Evolutionary conservation across 2,113 vertebrate genomes (phyloP), one percentile per base, ranked within the genome.

Genomic region (Sterna hirundo): DNA sequence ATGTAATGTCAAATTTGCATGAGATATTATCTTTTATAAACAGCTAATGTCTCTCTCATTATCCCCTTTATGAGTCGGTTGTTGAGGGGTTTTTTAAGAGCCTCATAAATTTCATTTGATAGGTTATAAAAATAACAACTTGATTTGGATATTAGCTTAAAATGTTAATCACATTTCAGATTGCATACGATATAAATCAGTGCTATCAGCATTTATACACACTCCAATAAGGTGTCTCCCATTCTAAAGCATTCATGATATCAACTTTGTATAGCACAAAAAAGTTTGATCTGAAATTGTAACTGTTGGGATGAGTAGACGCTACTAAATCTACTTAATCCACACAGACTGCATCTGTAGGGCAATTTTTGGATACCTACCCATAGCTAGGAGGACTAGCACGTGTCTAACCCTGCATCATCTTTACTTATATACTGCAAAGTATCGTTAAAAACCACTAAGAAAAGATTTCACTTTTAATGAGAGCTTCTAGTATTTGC

Each of bases 11-110:
- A 97, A 92, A 96, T 97, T 95, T 97, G 80, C 88, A 96, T 96
- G 93, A 98, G 75, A 68, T 90, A 96, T 82, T 96, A 95, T 90
- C 72, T 97, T 91, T 96, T 96, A 96, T 95, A 96, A 96, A 93
- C 76, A 97, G 70, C 61, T 96, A 96, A 97, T 94, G 70, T 88
- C 75, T 97, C 96, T 96, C 85, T 97, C 94, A 97, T 98, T 98
- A 97, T 97, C 46, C 79, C 65, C 57, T 88, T 97, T 93, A 96
- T 57, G 68, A 97, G 49, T 58, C 79, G 92, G 52, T 91, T 90
- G 80, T 86, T 93, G 81, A 92, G 64, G 76, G n/a, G 6, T 10
- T 34, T 94, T 94, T 94, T 94, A 96, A 97, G 57, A 95, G 85
- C 38, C 84, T 86, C 49, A 70, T 95, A 70, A 97, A 94, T 98